Evolutionary conservation across 2,113 vertebrate genomes (phyloP), one percentile per base, ranked within the genome.

Genomic region (Lophotis ruficrista): DNA sequence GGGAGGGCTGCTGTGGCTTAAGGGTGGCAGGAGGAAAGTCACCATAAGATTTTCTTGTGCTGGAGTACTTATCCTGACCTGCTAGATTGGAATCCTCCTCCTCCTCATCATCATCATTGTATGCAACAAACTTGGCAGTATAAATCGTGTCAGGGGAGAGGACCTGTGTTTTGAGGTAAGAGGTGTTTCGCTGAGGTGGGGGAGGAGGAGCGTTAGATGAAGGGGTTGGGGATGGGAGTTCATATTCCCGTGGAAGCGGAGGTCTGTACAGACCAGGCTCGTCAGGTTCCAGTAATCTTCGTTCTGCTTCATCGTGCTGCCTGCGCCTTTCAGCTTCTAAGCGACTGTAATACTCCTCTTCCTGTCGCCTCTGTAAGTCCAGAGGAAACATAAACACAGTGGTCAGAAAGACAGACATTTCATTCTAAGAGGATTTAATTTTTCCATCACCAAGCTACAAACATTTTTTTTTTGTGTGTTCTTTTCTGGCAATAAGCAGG

Each of bases 131-230:
- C 98, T 98, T 99, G 99, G 99, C 99, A 97, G 99, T 99, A 98
- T 99, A 99, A 98, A 99, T 98, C 96, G 99, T 98, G 98, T 99
- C 99, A 78, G 99, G 99, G 98, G 99, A 99, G 97, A 98, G 98
- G 98, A 98, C 99, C 98, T 99, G 99, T 80, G 99, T 99, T 99
- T 99, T 99, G 98, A 99, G 99, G 99, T 99, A 99, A 98, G 99
- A 99, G 98, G 99, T 98, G 97, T 99, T 99, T 98, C 99, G 99
- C 98, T 99, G 99, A 96, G 99, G 99, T 80, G 99, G 99, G 97
- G 99, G 99, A 84, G 99, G 99, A 97, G 99, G 99, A 97, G 98
- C 96, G 93, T 98, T 98, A 97, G 98, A 97, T 96, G 96, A 98
- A 80, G 97, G 97, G 97, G 97, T 90, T 86, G 94, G 96, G 93